A percentile compares a stretch with the other conserved stretches of the same genome.
These are phyloP conservation scores for Microcebus lehilahytsara DNA, from an alignment of 2,113 vertebrate species.

Conservation along the genomic window DNA sequence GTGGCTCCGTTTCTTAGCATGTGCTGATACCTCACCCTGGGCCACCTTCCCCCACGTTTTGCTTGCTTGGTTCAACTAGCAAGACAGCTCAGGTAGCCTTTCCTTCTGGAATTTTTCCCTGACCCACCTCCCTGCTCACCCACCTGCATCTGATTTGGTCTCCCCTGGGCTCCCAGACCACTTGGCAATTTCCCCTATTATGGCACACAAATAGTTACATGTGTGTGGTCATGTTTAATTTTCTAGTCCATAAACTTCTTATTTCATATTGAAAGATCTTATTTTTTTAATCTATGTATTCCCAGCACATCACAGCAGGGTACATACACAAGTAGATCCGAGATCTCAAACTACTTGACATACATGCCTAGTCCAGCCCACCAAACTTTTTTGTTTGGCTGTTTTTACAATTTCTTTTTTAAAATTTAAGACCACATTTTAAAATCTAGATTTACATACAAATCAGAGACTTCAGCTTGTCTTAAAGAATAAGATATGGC, in stretches of 20 bases:
- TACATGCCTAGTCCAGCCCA: not conserved
- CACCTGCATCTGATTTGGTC: not conserved
- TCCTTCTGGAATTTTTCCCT: not conserved
- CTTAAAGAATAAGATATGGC: not conserved
- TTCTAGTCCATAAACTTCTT: not conserved
- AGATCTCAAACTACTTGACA: not conserved
- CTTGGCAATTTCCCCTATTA: not conserved
- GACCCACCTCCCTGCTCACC: not conserved
- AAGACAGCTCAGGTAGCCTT: not conserved
- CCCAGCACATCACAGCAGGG: not conserved
- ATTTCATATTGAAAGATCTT: not conserved
- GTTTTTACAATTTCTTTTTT: not conserved
- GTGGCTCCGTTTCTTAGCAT: not conserved
- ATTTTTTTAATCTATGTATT: not conserved
- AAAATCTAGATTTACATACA: not conserved
- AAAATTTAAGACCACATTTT: not conserved
- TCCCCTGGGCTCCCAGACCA: not conserved
- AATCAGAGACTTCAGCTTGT: not conserved
- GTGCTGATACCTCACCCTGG: not conserved
- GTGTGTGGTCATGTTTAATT: not conserved
- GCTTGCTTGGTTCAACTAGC: not conserved
- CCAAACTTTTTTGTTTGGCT: not conserved
- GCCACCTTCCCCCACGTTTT: not conserved
- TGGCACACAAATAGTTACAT: not conserved
- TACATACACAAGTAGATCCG: not conserved